Evolutionary conservation across 2,113 vertebrate genomes (phyloP), one percentile per base, ranked within the genome.

Genomic region (Hypanus sabinus): DNA sequence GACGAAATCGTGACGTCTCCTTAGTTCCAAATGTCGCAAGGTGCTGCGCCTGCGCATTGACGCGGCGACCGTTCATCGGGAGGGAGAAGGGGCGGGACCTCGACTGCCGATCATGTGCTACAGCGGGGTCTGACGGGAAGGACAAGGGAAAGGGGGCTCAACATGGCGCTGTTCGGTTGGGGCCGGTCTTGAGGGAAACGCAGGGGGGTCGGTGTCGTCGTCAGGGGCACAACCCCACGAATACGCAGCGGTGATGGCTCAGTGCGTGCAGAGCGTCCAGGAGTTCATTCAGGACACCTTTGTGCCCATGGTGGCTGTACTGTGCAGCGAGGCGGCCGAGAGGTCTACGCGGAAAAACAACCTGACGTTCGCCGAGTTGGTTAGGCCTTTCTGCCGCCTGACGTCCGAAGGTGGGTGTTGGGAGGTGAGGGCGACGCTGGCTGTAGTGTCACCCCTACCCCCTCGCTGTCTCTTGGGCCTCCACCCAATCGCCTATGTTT

Each of bases 271-370:
- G 95, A 98, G 98, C 20, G 98, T 99, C 95, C 98, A 98, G 95
- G 98, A 99, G 98, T 98, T 99, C 94, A 97, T 99, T 94, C 98
- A 99, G 96, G 98, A 99, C 96, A 98, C 98, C 60, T 99, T 99
- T 95, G 98, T 98, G 73, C 99, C 99, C 68, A 98, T 97, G 97
- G 98, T 99, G 94, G 98, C 98, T 87, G 98, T 98, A n/a, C 95
- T 99, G 94, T 98, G 98, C 94, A 99, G 99, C 94, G 97, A 98
- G 94, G 98, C 98, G 95, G 98, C 98, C 94, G 98, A 99, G 96
- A 96, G 95, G 94, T 96, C 99, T 94, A 98, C 97, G 94, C 97
- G 98, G 90, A 98, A 97, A 96, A 99, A 99, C 97, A 98, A 96
- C 94, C 97, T 99, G 94, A 98, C 96, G 95, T 99, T 99, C 95